Conservation (phyloP, 2,113 vertebrate genomes). For the Vulpes lagopus region DNA sequence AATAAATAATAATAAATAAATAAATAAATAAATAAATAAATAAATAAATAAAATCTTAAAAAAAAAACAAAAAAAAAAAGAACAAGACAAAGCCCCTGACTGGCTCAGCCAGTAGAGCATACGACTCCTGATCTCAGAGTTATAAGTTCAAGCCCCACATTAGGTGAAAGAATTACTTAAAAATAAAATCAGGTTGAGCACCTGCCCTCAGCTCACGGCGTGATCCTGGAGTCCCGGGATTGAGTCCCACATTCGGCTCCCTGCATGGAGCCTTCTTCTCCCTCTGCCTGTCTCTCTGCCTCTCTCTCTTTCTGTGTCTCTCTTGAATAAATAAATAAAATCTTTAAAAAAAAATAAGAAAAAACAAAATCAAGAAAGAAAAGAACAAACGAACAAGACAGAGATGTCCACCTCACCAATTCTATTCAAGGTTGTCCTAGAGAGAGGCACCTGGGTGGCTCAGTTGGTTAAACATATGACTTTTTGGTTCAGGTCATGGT, state of each 20-base stretch:
- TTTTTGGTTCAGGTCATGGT: background rate
- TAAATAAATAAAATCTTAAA: no score
- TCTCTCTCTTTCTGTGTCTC: no score
- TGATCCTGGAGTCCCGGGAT: no score
- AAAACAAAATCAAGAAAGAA: background rate
- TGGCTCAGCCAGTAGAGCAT: background rate
- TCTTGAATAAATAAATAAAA: background rate
- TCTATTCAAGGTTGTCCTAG: background rate
- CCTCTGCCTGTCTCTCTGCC: no score
- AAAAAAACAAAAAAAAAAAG: no score
- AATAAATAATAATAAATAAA: no score
- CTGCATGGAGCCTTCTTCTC: no score
- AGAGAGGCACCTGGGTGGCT: background rate
- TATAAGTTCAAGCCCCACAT: background rate
- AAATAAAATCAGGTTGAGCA: background rate
- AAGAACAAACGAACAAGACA: background rate
- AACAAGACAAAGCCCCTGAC: background rate
- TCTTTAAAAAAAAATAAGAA: background rate
- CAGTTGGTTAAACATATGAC: background rate
- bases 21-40: no score
- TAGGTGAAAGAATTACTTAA: background rate
- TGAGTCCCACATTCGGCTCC: no score
- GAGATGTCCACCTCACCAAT: background rate
- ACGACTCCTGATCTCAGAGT: background rate
- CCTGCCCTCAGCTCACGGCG: no score